Evolutionary conservation across 1,140 invertebrate genomes (phyloP).

Genomic region (Lordiphosa mommai): DNA sequence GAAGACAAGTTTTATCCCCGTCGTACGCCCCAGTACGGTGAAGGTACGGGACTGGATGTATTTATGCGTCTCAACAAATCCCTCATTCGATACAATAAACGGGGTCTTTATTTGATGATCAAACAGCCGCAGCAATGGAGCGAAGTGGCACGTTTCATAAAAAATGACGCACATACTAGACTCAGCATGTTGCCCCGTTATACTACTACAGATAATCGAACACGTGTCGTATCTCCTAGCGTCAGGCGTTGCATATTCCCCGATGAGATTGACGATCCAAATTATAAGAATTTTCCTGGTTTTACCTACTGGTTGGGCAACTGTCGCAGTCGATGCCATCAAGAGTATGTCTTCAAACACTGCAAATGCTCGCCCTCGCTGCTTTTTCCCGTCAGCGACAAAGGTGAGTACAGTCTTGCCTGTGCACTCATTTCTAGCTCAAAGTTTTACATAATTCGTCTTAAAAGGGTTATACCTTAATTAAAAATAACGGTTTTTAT

Average conservation of each 20-base stretch:
- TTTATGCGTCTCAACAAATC: constrained; percentile 35
- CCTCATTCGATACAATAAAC: background rate
- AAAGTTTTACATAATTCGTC: too few relatives aligned
- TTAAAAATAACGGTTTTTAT: too few relatives aligned
- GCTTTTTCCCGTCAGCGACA: constrained; percentile 44
- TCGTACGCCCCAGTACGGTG: constrained; percentile 41
- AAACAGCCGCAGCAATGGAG: constrained; percentile 65
- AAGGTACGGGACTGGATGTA: constrained; percentile 47
- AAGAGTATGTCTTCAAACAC: constrained; percentile 50
- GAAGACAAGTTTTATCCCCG: constrained; percentile 55
- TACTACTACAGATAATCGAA: constrained; percentile 32
- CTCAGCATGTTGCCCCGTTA: constrained; percentile 40
- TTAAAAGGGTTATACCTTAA: too few relatives aligned
- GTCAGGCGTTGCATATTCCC: constrained; percentile 49
- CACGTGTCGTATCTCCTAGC: constrained; percentile 23
- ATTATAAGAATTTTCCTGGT: constrained; percentile 58
- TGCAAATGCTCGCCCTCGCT: constrained; percentile 60
- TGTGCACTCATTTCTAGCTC: too few relatives aligned
- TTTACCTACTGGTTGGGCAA: constrained; percentile 63
- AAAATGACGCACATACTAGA: constrained; percentile 35
- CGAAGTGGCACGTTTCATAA: constrained; percentile 29
- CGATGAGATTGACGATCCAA: constrained; percentile 42
- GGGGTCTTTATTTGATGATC: constrained; percentile 57
- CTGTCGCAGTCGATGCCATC: constrained; percentile 62
- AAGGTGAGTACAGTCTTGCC: too few relatives aligned